phyloP scores from a whole-genome alignment of 2,797 vertebrate genomes.

The Aldrovandia affinis region DNA sequence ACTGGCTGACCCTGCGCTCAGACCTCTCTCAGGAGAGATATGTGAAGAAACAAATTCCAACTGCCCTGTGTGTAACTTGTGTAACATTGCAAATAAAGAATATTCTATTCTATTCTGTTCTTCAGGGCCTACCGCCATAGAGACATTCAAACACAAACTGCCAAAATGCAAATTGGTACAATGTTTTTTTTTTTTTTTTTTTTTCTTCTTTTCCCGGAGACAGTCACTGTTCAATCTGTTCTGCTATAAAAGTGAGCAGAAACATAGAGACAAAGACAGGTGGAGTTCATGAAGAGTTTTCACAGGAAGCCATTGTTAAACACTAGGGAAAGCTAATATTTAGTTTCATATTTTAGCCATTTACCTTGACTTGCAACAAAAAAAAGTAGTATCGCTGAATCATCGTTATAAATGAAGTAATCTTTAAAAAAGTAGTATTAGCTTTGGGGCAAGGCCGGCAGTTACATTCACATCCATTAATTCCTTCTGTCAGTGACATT shows the following conservation, averaged over 20 bases:
- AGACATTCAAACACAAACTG: not conserved
- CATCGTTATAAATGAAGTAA: conserved; percentile 11
- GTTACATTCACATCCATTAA: conserved; percentile 23
- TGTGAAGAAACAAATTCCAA: too few species aligned
- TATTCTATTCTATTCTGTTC: too few species aligned
- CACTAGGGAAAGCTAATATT: not conserved
- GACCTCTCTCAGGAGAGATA: too few species aligned
- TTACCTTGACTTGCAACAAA: not conserved
- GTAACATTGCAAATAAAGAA: too few species aligned
- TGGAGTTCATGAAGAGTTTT: not conserved
- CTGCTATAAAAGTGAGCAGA: not conserved
- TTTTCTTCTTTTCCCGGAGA: not conserved
- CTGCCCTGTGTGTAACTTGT: too few species aligned
- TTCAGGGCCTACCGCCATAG: not conserved
- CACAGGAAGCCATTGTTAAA: not conserved
- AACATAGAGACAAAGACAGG: not conserved
- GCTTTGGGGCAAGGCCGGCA: not conserved
- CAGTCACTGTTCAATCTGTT: not conserved
- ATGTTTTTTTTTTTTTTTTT: not conserved
- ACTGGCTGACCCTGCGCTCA: too few species aligned
- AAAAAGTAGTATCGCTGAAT: not conserved
- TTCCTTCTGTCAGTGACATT: conserved; percentile 28
- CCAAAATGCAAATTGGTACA: not conserved
- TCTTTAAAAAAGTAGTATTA: not conserved
- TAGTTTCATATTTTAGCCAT: not conserved